phyloP scores from a whole-genome alignment of 2,113 vertebrate genomes.

The Alligator sinensis region DNA sequence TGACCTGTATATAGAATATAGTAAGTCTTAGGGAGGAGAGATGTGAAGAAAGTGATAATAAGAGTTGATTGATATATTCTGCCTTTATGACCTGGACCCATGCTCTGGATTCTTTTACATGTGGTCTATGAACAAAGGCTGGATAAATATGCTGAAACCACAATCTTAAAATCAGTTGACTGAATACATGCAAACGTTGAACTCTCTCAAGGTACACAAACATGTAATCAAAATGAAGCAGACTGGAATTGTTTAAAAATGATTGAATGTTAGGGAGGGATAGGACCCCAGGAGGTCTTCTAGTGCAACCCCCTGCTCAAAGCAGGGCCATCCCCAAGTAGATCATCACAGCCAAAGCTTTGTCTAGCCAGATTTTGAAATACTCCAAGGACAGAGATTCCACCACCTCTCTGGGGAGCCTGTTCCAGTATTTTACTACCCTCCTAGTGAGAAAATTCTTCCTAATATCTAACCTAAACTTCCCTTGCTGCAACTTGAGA shows the following conservation, averaged over 20 bases:
- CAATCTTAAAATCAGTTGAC: conserved; percentile 26
- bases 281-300: no score
- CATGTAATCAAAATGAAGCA: conserved; percentile 6
- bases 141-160: not conserved
- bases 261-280: no score
- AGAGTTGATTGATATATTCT: not conserved
- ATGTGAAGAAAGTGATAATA: not conserved
- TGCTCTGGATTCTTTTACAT: not conserved
- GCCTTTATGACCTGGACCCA: not conserved
- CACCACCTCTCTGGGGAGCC: no score
- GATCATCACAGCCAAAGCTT: no score
- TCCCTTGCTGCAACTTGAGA: no score
- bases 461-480: no score
- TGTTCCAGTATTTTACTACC: no score
- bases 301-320: no score
- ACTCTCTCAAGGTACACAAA: not conserved
- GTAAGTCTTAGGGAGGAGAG: not conserved
- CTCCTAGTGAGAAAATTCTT: no score
- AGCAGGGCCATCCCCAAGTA: no score
- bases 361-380: no score
- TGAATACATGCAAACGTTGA: not conserved
- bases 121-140: not conserved
- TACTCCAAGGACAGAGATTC: no score
- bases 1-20: conserved; percentile 5
- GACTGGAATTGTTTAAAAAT: not conserved